A percentile compares a stretch with the other conserved stretches of the same genome.
Conservation (phyloP, 1,140 invertebrate species). For the Philotrypesis tridentata region DNA sequence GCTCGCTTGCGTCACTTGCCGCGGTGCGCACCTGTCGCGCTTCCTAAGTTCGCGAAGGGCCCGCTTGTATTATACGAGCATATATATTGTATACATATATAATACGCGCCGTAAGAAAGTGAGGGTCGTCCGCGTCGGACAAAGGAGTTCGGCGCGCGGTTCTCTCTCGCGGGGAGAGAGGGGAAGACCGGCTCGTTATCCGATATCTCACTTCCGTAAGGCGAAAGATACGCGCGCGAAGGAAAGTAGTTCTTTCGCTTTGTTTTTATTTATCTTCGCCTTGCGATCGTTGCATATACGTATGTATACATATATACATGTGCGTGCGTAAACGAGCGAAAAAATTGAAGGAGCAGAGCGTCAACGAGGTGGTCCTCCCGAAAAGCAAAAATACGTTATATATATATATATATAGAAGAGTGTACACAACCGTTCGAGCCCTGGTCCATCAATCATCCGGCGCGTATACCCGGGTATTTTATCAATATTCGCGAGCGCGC, state of each 20-base stretch:
- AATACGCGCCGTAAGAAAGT: slow-evolving; percentile 33
- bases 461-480: slow-evolving; percentile 26
- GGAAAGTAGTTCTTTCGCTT: slow-evolving; percentile 18
- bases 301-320: too few relatives aligned
- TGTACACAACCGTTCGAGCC: too few relatives aligned
- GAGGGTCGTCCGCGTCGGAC: slow-evolving; percentile 19
- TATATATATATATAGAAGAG: too few relatives aligned
- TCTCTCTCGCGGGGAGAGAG: too few relatives aligned
- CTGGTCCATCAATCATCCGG: slow-evolving; percentile 27
- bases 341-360: too few relatives aligned
- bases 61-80: background rate
- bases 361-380: background rate
- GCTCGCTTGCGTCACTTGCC: slow-evolving; percentile 52
- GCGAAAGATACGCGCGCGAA: background rate
- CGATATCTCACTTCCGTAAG: slow-evolving; percentile 65
- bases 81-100: too few relatives aligned
- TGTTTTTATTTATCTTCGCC: background rate
- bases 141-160: slow-evolving; percentile 15
- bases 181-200: slow-evolving; percentile 41
- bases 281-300: too few relatives aligned
- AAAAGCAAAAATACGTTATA: too few relatives aligned
- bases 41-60: slow-evolving; percentile 60
- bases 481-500: slow-evolving; percentile 32
- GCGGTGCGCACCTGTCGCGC: slow-evolving; percentile 61
- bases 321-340: too few relatives aligned